Evolutionary conservation across 2,113 vertebrate genomes (phyloP), one percentile per base, ranked within the genome.

Genomic region (Chamaetylas fuelleborni): DNA sequence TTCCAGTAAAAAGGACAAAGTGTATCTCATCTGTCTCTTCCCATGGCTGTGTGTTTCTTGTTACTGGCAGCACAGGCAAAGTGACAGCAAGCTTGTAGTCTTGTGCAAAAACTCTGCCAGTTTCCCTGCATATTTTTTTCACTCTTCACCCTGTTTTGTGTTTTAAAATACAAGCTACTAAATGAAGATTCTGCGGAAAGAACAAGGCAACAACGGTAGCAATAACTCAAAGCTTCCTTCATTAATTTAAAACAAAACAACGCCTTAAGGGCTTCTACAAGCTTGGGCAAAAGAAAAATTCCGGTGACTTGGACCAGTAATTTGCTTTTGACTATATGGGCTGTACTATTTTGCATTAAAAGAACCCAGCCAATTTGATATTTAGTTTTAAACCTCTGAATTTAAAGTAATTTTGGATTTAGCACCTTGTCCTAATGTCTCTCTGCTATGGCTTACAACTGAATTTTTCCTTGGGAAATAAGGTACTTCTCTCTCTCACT

Each of bases 251-350:
- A 77, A 61, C 47, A 81, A 84, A 74, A 85, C 36, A 81, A 56
- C 0, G 18, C 78, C 71, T 90, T 58, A 36, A 83, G 74, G 94
- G 79, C 71, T 94, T 90, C 60, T 83, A 11, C 93, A 90, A 56
- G 88, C 47, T 43, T 67, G 81, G 90, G 92, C 87, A 93, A 90
- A 95, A 65, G 36, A 40, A 73, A 79, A 88, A 86, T 77, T 70
- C 38, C 1, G 8, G 38, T 87, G 50, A 38, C 57, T 95, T 90
- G 66, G 66, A 91, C 61, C 72, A 76, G 38, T 34, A 69, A 80
- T 73, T 80, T 90, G 48, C 65, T 91, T 93, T 89, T 91, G 45
- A 92, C 51, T 72, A 38, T 14, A 19, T 0, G 1, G 22, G n/a
- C 51, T 58, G 56, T 31, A n/a, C 31, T 81, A 36, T 81, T 92